phyloP scores from a whole-genome alignment of 2,113 vertebrate genomes.

The Carassius carassius region DNA sequence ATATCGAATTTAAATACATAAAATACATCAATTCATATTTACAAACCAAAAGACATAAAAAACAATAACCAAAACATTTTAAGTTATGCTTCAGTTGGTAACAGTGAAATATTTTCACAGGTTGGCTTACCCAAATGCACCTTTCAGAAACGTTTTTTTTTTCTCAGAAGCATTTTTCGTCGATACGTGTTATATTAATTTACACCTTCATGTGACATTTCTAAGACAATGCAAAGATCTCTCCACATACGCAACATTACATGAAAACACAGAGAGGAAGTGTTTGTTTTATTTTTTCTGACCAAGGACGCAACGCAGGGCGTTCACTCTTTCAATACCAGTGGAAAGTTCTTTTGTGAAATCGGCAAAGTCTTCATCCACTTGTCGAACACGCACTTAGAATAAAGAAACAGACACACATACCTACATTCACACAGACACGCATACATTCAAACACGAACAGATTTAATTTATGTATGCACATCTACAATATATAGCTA shows the following conservation, averaged over 20 bases:
- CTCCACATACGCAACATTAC: slow-evolving; percentile 86
- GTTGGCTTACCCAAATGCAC: slow-evolving; percentile 77
- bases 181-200: slow-evolving; percentile 91
- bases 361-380: slow-evolving; percentile 60
- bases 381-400: not conserved
- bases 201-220: slow-evolving; percentile 81
- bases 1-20: slow-evolving; percentile 83
- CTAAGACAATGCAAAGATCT: slow-evolving; percentile 89
- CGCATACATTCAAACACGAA: slow-evolving; percentile 8
- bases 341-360: slow-evolving; percentile 28
- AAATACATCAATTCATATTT: slow-evolving; percentile 65
- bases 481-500: slow-evolving; percentile 5
- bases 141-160: slow-evolving; percentile 76
- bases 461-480: not conserved
- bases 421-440: no score
- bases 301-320: slow-evolving; percentile 75
- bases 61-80: slow-evolving; percentile 34
- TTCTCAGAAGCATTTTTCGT: slow-evolving; percentile 63
- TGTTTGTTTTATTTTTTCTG: slow-evolving; percentile 44
- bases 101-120: slow-evolving; percentile 29
- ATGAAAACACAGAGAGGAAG: slow-evolving; percentile 72
- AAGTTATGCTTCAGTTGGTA: not conserved
- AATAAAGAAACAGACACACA: not conserved
- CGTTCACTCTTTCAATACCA: slow-evolving; percentile 74
- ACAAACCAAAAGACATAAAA: slow-evolving; percentile 83